phyloP scores from a whole-genome alignment of 1,140 invertebrate genomes.

The Neodiprion fabricii region DNA sequence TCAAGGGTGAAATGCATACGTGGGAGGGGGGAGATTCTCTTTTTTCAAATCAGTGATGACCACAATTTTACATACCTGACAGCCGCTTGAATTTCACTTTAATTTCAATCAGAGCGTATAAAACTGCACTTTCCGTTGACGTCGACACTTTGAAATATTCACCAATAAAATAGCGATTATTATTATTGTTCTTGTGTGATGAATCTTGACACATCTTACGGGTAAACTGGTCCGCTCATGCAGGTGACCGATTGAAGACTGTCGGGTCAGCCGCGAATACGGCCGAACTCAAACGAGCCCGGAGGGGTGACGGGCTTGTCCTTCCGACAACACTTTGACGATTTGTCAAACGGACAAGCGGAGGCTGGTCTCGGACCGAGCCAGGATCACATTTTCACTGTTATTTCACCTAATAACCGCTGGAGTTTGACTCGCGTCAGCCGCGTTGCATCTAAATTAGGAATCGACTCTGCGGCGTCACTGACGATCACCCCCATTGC shows the following conservation, averaged over 20 bases:
- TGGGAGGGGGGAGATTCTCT: too few species aligned
- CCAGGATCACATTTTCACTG: neutral
- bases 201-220: slow-evolving; percentile 40
- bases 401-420: neutral
- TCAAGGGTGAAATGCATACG: too few species aligned
- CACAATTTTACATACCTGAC: slow-evolving; percentile 27
- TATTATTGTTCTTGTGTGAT: slow-evolving; percentile 29
- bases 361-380: neutral
- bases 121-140: slow-evolving; percentile 21
- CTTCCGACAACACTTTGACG: neutral
- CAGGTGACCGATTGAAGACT: slow-evolving; percentile 40
- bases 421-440: neutral
- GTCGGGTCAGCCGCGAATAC: slow-evolving; percentile 34
- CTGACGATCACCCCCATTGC: neutral
- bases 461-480: slow-evolving; percentile 4
- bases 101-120: slow-evolving; percentile 24
- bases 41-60: too few species aligned
- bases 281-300: slow-evolving; percentile 34
- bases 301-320: slow-evolving; percentile 19
- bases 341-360: neutral
- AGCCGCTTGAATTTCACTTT: slow-evolving; percentile 38
- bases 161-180: slow-evolving; percentile 24
- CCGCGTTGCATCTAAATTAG: neutral
- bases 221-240: slow-evolving; percentile 31
- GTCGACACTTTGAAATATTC: slow-evolving; percentile 19